Evolutionary conservation across 2,797 vertebrate genomes (phyloP).

Genomic region (Gobionotothen gibberifrons): DNA sequence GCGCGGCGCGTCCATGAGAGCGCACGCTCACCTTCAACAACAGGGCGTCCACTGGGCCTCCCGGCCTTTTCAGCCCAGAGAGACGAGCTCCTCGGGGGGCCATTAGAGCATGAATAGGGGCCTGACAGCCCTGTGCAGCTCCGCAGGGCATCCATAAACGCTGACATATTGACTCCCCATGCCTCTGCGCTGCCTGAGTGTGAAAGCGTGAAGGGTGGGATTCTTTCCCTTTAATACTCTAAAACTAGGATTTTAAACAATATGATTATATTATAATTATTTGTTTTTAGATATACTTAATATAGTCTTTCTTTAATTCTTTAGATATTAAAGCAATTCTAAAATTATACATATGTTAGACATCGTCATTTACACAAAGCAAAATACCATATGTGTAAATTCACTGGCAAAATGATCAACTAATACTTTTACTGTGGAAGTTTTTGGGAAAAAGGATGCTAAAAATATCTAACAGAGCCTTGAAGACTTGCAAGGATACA

Average conservation of each 20-base stretch:
- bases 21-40: conserved; percentile 90
- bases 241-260: conserved; percentile 65
- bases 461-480: conserved; percentile 27
- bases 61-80: conserved; percentile 86
- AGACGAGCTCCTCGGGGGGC: conserved; percentile 93
- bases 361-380: neutral
- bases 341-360: conserved; percentile 4
- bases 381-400: conserved; percentile 7
- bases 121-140: conserved; percentile 90
- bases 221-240: conserved; percentile 66
- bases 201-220: conserved; percentile 86
- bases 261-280: conserved; percentile 38
- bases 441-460: conserved; percentile 22
- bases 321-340: conserved; percentile 5
- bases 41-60: conserved; percentile 85
- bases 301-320: too few species aligned
- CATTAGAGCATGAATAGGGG: conserved; percentile 89
- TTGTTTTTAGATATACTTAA: conserved; percentile 52
- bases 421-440: conserved; percentile 11
- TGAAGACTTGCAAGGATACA: conserved; percentile 44
- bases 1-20: conserved; percentile 83
- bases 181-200: conserved; percentile 87
- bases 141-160: conserved; percentile 92
- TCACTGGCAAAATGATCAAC: conserved; percentile 12
- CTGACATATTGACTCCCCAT: conserved; percentile 92